Conservation (phyloP, 2,888 invertebrate species). For the Hyalella azteca region DNA sequence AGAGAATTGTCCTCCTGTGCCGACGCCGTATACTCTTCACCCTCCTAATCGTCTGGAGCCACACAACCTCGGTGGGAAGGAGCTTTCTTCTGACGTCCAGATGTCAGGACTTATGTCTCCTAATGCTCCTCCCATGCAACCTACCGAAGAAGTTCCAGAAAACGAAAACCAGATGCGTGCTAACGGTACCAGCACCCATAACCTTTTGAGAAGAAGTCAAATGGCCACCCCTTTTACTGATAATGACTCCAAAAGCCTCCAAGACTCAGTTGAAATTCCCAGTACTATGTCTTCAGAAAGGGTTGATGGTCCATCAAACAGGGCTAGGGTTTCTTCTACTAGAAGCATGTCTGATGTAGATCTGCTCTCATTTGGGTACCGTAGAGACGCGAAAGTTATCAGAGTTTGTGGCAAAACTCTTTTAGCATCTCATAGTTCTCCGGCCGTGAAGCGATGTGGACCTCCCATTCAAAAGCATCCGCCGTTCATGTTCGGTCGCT, state of each 20-base stretch:
- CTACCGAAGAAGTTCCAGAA: not conserved
- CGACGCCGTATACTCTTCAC: not conserved
- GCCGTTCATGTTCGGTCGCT: not conserved
- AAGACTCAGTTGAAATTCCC: too few relatives aligned
- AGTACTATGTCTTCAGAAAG: not conserved
- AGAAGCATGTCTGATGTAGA: not conserved
- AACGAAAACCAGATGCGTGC: not conserved
- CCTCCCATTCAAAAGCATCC: not conserved
- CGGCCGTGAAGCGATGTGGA: not conserved
- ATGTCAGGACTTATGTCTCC: not conserved
- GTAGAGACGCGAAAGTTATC: not conserved
- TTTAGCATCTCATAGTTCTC: not conserved
- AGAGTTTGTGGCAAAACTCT: not conserved
- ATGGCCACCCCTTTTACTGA: not conserved
- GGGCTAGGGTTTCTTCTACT: not conserved
- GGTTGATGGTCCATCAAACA: not conserved
- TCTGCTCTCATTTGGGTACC: not conserved
- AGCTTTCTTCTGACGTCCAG: not conserved
- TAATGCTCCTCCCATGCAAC: not conserved
- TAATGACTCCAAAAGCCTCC: not conserved
- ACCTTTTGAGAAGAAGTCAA: not conserved
- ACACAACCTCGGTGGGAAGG: not conserved
- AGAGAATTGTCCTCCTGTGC: not conserved
- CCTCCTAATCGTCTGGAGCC: not conserved
- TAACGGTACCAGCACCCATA: not conserved